Percentiles rank a stretch among this genome's conserved stretches.
Conservation (phyloP, 2,888 invertebrate genomes). For the Kryphioiulus occultus region DNA sequence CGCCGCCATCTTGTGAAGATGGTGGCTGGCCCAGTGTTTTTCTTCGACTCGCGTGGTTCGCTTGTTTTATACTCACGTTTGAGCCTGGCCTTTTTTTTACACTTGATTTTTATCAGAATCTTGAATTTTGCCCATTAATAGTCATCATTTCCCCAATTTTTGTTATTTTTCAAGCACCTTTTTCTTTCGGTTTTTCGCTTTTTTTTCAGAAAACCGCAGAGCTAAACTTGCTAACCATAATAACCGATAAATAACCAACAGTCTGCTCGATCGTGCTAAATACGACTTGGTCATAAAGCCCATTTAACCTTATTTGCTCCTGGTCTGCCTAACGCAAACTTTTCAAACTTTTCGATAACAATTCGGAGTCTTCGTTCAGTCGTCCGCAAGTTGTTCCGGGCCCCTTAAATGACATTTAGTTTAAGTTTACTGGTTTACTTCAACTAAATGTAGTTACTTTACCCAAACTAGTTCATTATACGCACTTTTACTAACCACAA, state of each 20-base stretch:
- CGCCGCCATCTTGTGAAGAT: not conserved
- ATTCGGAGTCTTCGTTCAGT: not conserved
- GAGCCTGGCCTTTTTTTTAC: not conserved
- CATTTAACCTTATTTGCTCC: constrained; percentile 31
- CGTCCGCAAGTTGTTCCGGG: no score
- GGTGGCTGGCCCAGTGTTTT: not conserved
- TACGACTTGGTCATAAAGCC: not conserved
- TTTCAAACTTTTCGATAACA: not conserved
- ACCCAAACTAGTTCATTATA: no score
- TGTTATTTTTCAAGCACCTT: not conserved
- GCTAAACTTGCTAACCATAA: not conserved
- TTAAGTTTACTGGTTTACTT: no score
- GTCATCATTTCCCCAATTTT: no score
- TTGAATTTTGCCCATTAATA: no score
- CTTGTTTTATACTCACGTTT: not conserved
- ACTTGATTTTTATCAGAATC: not conserved
- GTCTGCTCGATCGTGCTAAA: constrained; percentile 18
- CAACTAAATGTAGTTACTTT: no score
- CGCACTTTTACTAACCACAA: no score
- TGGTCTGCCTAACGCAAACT: constrained; percentile 35
- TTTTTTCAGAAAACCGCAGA: not conserved
- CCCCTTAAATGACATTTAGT: no score
- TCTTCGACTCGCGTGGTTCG: not conserved
- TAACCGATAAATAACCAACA: not conserved
- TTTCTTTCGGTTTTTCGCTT: not conserved